These are phyloP conservation scores for Falco biarmicus DNA, from an alignment of 2,797 vertebrate genomes.

Conservation along the genomic window DNA sequence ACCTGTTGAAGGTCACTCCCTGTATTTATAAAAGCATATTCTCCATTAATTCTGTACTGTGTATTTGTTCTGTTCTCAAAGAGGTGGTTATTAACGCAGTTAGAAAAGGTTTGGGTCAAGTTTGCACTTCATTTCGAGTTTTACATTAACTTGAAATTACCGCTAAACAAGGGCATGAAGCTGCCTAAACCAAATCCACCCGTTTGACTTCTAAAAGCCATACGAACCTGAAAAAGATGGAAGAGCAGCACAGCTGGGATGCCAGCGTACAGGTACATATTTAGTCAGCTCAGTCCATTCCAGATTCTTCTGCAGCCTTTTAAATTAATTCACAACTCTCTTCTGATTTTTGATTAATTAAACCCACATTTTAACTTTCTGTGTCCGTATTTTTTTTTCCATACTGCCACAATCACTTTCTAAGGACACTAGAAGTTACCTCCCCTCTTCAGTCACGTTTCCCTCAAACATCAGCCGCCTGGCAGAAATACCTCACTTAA, in stretches of 20 bases:
- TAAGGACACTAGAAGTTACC: not conserved
- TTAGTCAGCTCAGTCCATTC: not conserved
- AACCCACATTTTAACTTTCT: not conserved
- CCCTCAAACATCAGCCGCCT: not conserved
- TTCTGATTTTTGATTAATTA: not conserved
- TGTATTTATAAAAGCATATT: not conserved
- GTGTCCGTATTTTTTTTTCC: not conserved
- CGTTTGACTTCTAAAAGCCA: not conserved
- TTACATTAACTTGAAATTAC: not conserved
- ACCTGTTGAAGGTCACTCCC: not conserved
- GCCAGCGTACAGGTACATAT: not conserved
- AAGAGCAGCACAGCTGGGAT: not conserved
- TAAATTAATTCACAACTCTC: not conserved
- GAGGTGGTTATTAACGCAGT: not conserved
- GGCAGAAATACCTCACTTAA: not conserved
- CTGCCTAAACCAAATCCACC: not conserved
- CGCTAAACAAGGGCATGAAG: not conserved
- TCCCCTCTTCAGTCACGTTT: not conserved
- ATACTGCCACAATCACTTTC: not conserved
- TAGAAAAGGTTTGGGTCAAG: not conserved
- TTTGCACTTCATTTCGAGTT: not conserved
- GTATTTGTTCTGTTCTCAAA: not conserved
- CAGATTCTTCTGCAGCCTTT: not conserved
- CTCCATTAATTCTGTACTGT: not conserved
- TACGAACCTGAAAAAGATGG: not conserved